Base-by-base conservation (phyloP, 2,888 invertebrate species). In the Priocnemis perturbator region DNA sequence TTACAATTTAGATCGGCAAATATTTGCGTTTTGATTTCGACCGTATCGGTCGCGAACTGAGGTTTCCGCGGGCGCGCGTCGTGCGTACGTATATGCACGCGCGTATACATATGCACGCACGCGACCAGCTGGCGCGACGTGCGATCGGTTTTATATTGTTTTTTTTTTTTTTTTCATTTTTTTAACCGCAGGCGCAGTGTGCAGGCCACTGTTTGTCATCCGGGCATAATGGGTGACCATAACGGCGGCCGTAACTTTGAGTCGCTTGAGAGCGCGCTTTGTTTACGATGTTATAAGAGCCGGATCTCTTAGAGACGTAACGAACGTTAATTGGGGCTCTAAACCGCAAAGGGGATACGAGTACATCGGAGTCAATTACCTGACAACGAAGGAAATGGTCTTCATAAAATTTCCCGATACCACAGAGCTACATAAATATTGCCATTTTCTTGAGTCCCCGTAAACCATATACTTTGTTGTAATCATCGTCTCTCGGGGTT, bases 21-120 rank as follows among this genome's bases (percentile, higher is more conserved):
- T 67, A 69, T 77, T 77, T 73, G 67, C 69, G 45, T 70, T 71
- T 50, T 55, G 56, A 64, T 73, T 69, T 66, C 45, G 60, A 52
- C 62, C 61, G 30, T 64, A 59, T 67, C 21, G 48, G 37, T 15
- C 45, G 19, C 47, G 20, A 57, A 63, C 53, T 50, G 37, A 30
- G 55, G 23, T 26, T 56, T 11, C 37, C 7, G 7, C 11, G 37
- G 2, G 7, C 37, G 37, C 37, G 37, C 7, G 11, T 14, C 48
- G n/a, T 17, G 14, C 47, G 48, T 20, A 20, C 15, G 53, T 30
- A 30, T 30, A 20, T 7, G 11, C 1, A 20, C 20, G 59, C 23
- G 45, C 45, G 52, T 55, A 37, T 47, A 7, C 44, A 50, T 26
- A 19, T 23, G n/a, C 19, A 26, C 45, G 4, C n/a, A 11, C 19